Base-by-base conservation (phyloP, 1,140 invertebrate species). In the Panonychus citri region DNA sequence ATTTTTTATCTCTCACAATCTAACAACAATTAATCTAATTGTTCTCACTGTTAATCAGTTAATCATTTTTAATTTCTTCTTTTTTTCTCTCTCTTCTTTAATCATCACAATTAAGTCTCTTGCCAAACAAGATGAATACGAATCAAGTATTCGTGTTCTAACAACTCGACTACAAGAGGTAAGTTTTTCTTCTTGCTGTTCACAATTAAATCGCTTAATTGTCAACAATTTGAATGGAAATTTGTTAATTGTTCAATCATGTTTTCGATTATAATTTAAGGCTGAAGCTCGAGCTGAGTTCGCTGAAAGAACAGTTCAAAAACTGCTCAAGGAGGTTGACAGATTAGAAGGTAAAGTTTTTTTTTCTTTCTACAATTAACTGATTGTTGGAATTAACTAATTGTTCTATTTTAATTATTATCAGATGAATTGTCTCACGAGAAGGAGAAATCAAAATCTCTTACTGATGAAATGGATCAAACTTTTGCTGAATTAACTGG, bases 401-500 rank as follows among this genome's bases (percentile, higher is more conserved):
- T n/a, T 10, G 5, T 28, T 24, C 27, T 34, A 3, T 37, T 34
- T 57, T 13, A 15, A 12, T 54, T 48, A 28, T 64, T 81, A 81
- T 64, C 81, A 97, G 93, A 97, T 81, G 91, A 97, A 73, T 80
- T 97, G 73, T 85, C 96, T 67, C 80, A 81, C 67, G 90, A 95
- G 73, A 97, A 96, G 78, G 90, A 97, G 76, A 89, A 89, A 71
- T 97, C 93, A 83, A 97, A 96, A 77, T 81, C 86, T 71, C 91
- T 97, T 74, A 90, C 87, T 71, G 91, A 96, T 76, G 91, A 96
- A 73, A 78, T 98, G 77, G 93, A 97, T 75, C 82, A 81, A 67
- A 93, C 93, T 64, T 96, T 97, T 77, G 81, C 87, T 69, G 91
- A 97, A 73, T 81, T 97, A 71, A 93, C 93, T 74, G 85, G 83